Evolutionary conservation across 2,888 invertebrate species (phyloP).

Genomic region (Phaedon cochleariae): DNA sequence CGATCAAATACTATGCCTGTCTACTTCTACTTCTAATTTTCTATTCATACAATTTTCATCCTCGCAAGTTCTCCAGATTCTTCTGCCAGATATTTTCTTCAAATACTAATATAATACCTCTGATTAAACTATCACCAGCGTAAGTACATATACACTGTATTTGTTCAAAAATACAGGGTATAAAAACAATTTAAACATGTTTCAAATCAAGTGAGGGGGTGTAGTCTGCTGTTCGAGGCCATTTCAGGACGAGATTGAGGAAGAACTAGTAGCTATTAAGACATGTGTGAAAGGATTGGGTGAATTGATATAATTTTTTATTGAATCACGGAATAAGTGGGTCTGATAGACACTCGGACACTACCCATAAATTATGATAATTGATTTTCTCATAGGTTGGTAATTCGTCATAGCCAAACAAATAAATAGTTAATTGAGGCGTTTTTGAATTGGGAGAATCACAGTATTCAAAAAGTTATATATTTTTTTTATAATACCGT

Average conservation of each 20-base stretch:
- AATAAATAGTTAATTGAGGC: too few relatives aligned
- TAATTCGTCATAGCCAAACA: too few relatives aligned
- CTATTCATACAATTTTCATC: slow-evolving; percentile 26
- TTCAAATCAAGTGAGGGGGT: slow-evolving; percentile 26
- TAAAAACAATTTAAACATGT: slow-evolving; percentile 27
- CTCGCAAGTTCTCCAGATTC: slow-evolving; percentile 25
- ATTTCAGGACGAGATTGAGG: slow-evolving; percentile 39
- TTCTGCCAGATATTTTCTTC: slow-evolving; percentile 32
- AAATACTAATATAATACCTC: slow-evolving; percentile 32
- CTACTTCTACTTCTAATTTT: slow-evolving; percentile 27
- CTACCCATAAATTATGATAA: too few relatives aligned
- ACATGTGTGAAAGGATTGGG: slow-evolving; percentile 22
- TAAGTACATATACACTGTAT: slow-evolving; percentile 32
- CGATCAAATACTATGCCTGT: slow-evolving; percentile 34
- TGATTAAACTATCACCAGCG: slow-evolving; percentile 52
- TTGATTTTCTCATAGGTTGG: too few relatives aligned
- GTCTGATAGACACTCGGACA: too few relatives aligned
- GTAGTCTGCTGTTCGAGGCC: slow-evolving; percentile 41
- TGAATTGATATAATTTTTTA: background rate
- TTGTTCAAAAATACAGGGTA: slow-evolving; percentile 28
- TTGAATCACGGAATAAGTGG: background rate
- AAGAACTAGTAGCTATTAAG: slow-evolving; percentile 28
- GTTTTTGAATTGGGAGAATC: too few relatives aligned
- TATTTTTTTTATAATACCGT: too few relatives aligned
- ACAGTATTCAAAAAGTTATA: too few relatives aligned